A percentile compares a stretch with the other conserved stretches of the same genome.
Evolutionary conservation across 2,888 invertebrate genomes (phyloP).

Genomic region (Nipponacmea schrenckii): DNA sequence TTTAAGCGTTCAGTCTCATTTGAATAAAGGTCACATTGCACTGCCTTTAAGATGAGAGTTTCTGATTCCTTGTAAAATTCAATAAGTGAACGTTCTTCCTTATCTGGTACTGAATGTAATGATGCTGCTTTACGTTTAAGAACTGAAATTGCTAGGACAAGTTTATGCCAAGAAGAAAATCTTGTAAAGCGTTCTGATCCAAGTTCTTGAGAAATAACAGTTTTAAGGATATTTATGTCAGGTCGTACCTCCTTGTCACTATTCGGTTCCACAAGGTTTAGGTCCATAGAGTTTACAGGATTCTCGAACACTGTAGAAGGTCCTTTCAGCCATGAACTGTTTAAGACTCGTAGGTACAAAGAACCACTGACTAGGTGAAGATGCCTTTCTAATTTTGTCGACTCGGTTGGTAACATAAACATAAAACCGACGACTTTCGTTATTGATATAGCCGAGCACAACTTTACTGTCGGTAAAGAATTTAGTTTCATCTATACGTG

Average conservation of each 20-base stretch:
- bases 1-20: neutral
- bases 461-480: slow-evolving; percentile 23
- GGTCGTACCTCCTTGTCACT: slow-evolving; percentile 7
- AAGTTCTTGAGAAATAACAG: neutral
- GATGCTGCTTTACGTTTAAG: neutral
- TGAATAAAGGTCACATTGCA: neutral
- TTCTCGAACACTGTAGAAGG: neutral
- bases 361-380: neutral
- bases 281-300: neutral
- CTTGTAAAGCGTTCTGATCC: neutral
- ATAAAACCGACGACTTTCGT: slow-evolving; percentile 17
- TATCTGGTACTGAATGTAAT: too few relatives aligned
- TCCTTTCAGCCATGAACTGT: neutral
- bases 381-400: slow-evolving; percentile 17
- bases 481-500: neutral
- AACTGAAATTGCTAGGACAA: neutral
- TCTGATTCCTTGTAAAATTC: neutral
- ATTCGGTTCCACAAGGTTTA: neutral
- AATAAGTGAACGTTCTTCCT: too few relatives aligned
- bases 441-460: slow-evolving; percentile 18
- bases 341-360: neutral
- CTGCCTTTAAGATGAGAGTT: neutral
- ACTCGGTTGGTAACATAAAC: slow-evolving; percentile 18
- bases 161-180: neutral
- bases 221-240: neutral